Evolutionary conservation across 2,797 vertebrate genomes (phyloP).

Genomic region (Chloroceryle inda): DNA sequence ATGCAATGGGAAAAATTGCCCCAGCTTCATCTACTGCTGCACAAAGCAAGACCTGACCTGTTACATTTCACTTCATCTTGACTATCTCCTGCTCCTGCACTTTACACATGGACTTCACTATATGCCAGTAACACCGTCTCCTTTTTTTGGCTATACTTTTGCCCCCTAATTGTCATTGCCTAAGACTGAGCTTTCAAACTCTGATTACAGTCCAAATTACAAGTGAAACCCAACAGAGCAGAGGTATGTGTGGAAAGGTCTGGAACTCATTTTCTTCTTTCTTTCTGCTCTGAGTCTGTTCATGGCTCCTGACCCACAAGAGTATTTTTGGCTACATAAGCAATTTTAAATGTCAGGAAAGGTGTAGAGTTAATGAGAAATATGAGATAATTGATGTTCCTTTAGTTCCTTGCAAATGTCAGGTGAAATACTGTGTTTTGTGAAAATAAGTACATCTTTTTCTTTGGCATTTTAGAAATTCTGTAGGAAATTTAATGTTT

Average conservation of each 20-base stretch:
- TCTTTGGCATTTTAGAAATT: neutral
- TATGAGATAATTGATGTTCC: neutral
- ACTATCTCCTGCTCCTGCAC: neutral
- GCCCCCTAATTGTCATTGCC: neutral
- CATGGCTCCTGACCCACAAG: neutral
- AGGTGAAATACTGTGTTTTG: neutral
- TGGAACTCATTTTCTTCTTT: neutral
- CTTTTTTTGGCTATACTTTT: neutral
- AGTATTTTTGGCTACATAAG: neutral
- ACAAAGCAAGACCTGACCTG: neutral
- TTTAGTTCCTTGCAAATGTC: neutral
- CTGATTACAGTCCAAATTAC: neutral
- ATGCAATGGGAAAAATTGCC: neutral
- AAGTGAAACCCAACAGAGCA: neutral
- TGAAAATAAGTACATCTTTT: neutral
- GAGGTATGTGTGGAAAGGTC: neutral
- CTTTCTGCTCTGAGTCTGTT: neutral
- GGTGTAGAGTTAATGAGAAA: neutral
- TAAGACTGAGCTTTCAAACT: neutral
- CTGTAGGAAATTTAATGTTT: neutral
- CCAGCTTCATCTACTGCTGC: accelerated
- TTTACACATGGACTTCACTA: neutral
- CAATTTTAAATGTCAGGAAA: neutral
- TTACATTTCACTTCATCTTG: neutral
- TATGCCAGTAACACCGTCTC: neutral